A percentile compares a stretch with the other conserved stretches of the same genome.
Conservation (phyloP, 2,888 invertebrate genomes). For the Melipona beecheii region DNA sequence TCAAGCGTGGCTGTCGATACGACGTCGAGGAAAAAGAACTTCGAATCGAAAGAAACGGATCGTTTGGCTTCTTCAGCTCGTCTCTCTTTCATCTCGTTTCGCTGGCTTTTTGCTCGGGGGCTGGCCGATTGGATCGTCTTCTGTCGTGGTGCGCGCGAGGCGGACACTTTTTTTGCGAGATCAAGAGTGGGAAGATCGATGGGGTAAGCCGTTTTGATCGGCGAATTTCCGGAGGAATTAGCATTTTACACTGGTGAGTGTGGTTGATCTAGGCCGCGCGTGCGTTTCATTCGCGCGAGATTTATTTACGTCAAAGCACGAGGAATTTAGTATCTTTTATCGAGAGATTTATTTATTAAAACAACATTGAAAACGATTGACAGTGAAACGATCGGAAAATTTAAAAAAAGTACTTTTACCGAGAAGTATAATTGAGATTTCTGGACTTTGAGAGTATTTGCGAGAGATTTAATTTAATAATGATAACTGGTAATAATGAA, state of each 20-base stretch:
- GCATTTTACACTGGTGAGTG: not conserved
- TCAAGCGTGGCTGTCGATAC: constrained; percentile 58
- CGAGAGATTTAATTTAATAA: too few relatives aligned
- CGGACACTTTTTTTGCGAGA: not conserved
- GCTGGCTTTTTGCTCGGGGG: constrained; percentile 2
- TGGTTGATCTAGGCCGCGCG: not conserved
- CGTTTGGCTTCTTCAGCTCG: constrained; percentile 12
- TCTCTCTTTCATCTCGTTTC: constrained; percentile 24
- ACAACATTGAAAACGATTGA: too few relatives aligned
- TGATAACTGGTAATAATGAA: too few relatives aligned
- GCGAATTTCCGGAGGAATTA: not conserved
- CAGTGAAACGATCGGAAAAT: too few relatives aligned
- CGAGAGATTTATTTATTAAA: too few relatives aligned
- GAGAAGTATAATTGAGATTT: too few relatives aligned
- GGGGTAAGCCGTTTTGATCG: not conserved
- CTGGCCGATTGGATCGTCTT: not conserved
- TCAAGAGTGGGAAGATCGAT: not conserved
- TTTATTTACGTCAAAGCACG: too few relatives aligned
- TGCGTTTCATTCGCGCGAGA: too few relatives aligned
- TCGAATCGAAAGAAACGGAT: constrained; percentile 19
- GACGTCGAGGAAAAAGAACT: constrained; percentile 1
- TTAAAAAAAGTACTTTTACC: too few relatives aligned
- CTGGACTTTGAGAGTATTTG: too few relatives aligned
- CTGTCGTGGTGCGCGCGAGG: not conserved
- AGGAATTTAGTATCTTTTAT: too few relatives aligned